Evolutionary conservation across 2,888 invertebrate genomes (phyloP).

Genomic region (Philhelius pedissequus): DNA sequence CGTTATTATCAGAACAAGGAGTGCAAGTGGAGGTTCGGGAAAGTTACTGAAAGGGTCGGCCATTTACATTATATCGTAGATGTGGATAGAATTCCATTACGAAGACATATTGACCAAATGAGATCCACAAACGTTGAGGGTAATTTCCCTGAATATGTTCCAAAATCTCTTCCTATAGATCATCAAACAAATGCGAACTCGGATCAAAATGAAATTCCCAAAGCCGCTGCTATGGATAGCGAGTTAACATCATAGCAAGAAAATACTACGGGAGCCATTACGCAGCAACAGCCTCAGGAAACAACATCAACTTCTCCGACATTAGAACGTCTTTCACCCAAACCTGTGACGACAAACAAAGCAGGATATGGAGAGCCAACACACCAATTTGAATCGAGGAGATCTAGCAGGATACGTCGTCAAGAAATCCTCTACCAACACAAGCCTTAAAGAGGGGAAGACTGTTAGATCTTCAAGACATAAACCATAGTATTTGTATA

Average conservation of each 20-base stretch:
- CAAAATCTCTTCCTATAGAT: neutral
- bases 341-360: neutral
- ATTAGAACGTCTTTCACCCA: no score
- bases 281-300: no score
- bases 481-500: no score
- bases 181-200: neutral
- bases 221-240: neutral
- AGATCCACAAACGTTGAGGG: neutral
- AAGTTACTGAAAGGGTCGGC: neutral
- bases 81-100: neutral
- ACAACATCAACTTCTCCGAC: no score
- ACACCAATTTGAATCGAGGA: neutral
- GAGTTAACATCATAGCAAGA: neutral
- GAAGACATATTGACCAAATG: neutral
- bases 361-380: neutral
- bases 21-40: neutral
- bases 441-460: neutral
- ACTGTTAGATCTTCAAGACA: neutral
- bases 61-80: neutral
- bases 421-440: neutral
- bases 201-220: neutral
- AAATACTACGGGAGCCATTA: no score
- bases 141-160: neutral
- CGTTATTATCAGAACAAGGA: neutral
- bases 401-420: neutral